phyloP scores from a whole-genome alignment of 2,888 invertebrate genomes.

The Melinopterus prodromus region DNA sequence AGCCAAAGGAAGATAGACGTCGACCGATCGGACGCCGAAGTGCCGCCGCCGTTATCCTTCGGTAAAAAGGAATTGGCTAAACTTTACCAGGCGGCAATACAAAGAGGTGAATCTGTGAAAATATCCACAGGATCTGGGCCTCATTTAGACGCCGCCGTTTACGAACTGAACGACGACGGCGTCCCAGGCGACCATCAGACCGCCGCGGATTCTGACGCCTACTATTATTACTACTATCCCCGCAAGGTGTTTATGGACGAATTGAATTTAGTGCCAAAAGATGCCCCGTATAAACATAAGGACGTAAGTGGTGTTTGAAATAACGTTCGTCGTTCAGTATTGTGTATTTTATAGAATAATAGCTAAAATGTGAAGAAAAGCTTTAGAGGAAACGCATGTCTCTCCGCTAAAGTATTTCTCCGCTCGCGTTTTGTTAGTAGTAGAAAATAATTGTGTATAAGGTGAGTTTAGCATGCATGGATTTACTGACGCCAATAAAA shows the following conservation, averaged over 20 bases:
- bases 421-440: neutral
- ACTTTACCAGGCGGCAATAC: conserved; percentile 61
- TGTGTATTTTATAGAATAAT: neutral
- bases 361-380: no score
- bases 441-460: no score
- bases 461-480: no score
- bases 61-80: conserved; percentile 60
- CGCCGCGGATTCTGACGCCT: conserved; percentile 41
- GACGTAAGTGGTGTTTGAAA: conserved; percentile 40
- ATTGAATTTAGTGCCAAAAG: conserved; percentile 46
- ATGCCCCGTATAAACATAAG: conserved; percentile 38
- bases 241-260: conserved; percentile 62
- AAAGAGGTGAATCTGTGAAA: conserved; percentile 55
- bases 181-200: conserved; percentile 32
- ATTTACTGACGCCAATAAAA: no score
- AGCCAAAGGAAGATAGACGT: conserved; percentile 30
- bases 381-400: no score
- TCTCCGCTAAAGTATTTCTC: no score
- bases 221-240: conserved; percentile 66
- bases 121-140: conserved; percentile 46
- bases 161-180: conserved; percentile 51
- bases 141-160: conserved; percentile 54
- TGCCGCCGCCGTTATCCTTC: conserved; percentile 48
- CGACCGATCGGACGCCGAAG: conserved; percentile 8
- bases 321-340: neutral